Evolutionary conservation across 2,888 invertebrate species (phyloP).

Genomic region (Ectobius pallidus): DNA sequence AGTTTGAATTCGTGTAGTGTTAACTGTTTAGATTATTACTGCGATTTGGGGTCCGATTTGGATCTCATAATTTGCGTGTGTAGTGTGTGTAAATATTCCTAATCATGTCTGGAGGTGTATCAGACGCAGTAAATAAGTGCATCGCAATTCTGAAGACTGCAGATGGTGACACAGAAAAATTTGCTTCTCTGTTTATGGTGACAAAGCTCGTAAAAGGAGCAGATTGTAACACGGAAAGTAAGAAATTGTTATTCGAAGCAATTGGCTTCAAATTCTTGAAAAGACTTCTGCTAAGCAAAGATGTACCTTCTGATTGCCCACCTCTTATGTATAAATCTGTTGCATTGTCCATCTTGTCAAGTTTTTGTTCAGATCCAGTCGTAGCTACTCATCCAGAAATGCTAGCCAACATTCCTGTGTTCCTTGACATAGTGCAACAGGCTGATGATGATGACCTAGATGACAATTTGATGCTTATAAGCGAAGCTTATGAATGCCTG

Average conservation of each 20-base stretch:
- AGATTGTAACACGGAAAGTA: constrained; percentile 73
- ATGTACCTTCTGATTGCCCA: constrained; percentile 86
- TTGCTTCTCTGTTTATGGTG: constrained; percentile 90
- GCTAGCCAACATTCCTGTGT: constrained; percentile 80
- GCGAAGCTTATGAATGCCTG: constrained; percentile 83
- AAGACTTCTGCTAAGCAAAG: constrained; percentile 75
- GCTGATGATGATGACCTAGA: constrained; percentile 85
- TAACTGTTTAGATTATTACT: too few species aligned
- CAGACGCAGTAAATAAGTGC: constrained; percentile 86
- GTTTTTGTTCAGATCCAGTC: constrained; percentile 82
- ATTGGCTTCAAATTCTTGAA: constrained; percentile 88
- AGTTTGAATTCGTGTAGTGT: too few species aligned
- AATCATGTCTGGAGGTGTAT: constrained; percentile 49
- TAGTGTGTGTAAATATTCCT: background rate
- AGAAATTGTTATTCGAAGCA: constrained; percentile 83
- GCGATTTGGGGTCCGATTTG: too few species aligned
- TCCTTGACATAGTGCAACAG: constrained; percentile 82
- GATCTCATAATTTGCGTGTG: too few species aligned
- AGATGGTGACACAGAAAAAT: constrained; percentile 86
- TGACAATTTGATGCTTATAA: constrained; percentile 84
- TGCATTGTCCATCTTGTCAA: constrained; percentile 84
- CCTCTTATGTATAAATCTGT: constrained; percentile 90
- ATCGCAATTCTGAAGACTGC: constrained; percentile 79
- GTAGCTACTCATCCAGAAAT: constrained; percentile 83
- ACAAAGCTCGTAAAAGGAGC: constrained; percentile 87